Evolutionary conservation across 1,140 invertebrate species (phyloP), one percentile per base, ranked within the genome.

Genomic region (Calephelis nemesis): DNA sequence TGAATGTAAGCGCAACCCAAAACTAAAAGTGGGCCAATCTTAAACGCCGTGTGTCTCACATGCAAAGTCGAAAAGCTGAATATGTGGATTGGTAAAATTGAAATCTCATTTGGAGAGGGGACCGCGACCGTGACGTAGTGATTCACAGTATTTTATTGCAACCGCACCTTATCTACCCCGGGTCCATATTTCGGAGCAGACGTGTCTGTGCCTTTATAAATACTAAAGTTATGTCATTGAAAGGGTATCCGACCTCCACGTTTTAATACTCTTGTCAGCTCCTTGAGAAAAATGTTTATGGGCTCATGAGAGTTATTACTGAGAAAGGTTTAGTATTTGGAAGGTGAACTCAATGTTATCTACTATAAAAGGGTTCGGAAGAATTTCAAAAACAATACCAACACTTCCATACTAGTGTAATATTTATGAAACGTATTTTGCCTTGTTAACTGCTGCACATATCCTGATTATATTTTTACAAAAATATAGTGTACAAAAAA

Each of bases 1-100:
- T 30, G 4, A 30, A 30, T 30, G 30, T 30, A 30, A 30, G 4
- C 30, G 30, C 30, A 30, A 30, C 30, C 30, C 30, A 30, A 30
- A 30, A 30, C 30, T 30, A 30, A 30, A 30, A 30, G 30, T 30
- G 30, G 4, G 8, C 48, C n/a, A n/a, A 63, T 63, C 60, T 49
- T 2, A 60, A 40, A 39, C 19, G 13, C 63, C 58, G 71, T 78
- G 67, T 75, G 73, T 60, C 54, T 75, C 66, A 45, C 60, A 72
- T 79, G 76, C 66, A 83, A 83, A 86, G 71, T 71, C 70, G 65
- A 74, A 70, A 76, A 81, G 69, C 70, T 67, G 75, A 80, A 79
- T 75, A 77, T 76, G 76, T 79, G 76, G 74, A 82, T 74, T 82
- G 76, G 81, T 74, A 74, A 78, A 84, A 84, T 83, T 83, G 79